A percentile compares a stretch with the other conserved stretches of the same genome.
Evolutionary conservation across 92 coral and sea anemone genomes (phyloP).

Genomic region (Siderastrea siderea): DNA sequence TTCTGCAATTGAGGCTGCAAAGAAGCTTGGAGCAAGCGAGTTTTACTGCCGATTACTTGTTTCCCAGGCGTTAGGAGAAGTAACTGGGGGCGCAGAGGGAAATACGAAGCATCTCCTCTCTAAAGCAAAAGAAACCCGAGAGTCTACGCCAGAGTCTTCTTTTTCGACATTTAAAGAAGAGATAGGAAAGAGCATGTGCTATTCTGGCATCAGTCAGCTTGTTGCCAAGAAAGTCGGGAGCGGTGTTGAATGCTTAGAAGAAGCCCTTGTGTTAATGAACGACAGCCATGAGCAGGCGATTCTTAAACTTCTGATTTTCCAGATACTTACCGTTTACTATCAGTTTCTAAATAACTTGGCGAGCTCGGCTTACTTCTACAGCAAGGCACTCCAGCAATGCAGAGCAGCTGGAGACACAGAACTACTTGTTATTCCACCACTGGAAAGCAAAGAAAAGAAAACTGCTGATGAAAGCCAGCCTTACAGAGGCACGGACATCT

Average conservation of each 20-base stretch:
- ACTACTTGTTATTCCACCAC: not conserved
- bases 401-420: too few species aligned
- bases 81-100: not conserved
- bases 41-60: not conserved
- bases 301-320: not conserved
- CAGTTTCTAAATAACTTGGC: not conserved
- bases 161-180: not conserved
- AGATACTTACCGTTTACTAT: not conserved
- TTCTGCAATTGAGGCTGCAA: constrained; percentile 22
- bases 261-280: not conserved
- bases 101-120: not conserved
- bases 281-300: not conserved
- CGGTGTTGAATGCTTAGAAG: constrained; percentile 13
- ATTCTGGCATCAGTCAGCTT: constrained; percentile 23
- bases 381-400: not conserved
- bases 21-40: not conserved
- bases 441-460: not conserved
- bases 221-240: not conserved
- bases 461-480: not conserved
- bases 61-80: not conserved
- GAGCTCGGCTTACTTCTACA: not conserved
- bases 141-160: not conserved
- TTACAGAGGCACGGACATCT: not conserved
- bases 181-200: constrained; percentile 31
- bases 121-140: not conserved